phyloP scores from a whole-genome alignment of 1,140 invertebrate species.

The Drosophila punjabiensis region DNA sequence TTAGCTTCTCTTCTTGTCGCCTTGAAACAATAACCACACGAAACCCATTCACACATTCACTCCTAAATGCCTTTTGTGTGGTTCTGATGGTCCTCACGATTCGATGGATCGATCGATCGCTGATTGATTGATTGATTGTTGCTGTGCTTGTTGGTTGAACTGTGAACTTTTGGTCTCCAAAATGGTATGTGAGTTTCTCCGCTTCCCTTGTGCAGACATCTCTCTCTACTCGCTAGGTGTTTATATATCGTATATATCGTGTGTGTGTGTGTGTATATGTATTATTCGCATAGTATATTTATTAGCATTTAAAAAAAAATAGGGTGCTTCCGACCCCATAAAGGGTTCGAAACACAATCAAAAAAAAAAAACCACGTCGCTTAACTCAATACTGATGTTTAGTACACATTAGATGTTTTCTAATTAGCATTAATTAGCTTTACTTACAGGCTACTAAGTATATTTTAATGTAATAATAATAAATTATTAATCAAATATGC shows the following conservation, averaged over 20 bases:
- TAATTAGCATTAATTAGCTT: constrained; percentile 75
- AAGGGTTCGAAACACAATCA: constrained; percentile 4
- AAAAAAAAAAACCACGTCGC: constrained; percentile 61
- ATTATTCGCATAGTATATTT: constrained; percentile 64
- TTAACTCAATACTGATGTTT: constrained; percentile 82
- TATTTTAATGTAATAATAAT: constrained; percentile 84
- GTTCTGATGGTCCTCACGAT: constrained; percentile 12
- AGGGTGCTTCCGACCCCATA: background rate
- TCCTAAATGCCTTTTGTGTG: constrained; percentile 53
- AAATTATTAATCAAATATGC: constrained; percentile 84
- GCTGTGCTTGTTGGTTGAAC: constrained; percentile 55
- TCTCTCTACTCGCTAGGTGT: constrained; percentile 26
- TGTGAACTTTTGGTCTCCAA: constrained; percentile 47
- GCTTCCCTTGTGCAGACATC: constrained; percentile 11
- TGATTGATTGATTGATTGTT: constrained; percentile 43
- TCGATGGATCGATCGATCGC: constrained; percentile 4
- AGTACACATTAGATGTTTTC: constrained; percentile 80
- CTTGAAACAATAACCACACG: constrained; percentile 32
- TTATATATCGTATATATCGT: constrained; percentile 46
- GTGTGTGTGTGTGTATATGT: constrained; percentile 48
- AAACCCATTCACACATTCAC: constrained; percentile 51
- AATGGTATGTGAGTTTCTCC: constrained; percentile 5
- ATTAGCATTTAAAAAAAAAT: constrained; percentile 58
- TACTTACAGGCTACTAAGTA: constrained; percentile 81
- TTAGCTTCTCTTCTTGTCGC: constrained; percentile 43